Evolutionary conservation across 2,113 vertebrate species (phyloP), one percentile per base, ranked within the genome.

Genomic region (Pimephales promelas): DNA sequence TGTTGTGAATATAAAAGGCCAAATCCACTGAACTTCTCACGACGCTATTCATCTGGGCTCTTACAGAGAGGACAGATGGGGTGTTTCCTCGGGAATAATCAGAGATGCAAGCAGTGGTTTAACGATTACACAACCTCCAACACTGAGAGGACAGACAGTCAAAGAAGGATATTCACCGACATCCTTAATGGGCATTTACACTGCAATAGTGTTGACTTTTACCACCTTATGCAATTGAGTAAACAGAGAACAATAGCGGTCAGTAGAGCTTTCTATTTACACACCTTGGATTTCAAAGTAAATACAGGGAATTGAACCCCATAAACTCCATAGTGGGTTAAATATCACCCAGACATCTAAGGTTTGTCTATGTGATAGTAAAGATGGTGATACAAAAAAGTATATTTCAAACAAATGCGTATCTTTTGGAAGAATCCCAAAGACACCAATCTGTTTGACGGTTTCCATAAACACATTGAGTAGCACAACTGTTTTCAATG

Each of bases 251-350:
- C 4, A 59, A 74, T 28, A 74, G n/a, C 70, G 20, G n/a, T 24
- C 47, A 64, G 20, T 26, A 28, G 31, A 56, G 28, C 57, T 24
- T 40, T 74, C 36, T 83, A 31, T 75, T 83, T 74, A 75, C 81
- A 54, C 68, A 82, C 34, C 57, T 66, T 57, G 22, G 24, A 45
- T 68, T 62, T 76, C 57, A 75, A n/a, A 54, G 10, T 62, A 36
- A 76, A 64, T 62, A n/a, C 2, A 26, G 43, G 26, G 11, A 52
- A 52, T 62, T 75, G n/a, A 64, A 47, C 57, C 43, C 9, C 43
- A 18, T 13, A 62, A 43, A 14, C 26, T 62, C 13, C 11, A 56
- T 5, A 49, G 40, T 49, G 26, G 43, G 1, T 62, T 75, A 28
- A 59, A 82, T 49, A 56, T 73, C 10, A 31, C 5, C 43, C 5